Base-by-base conservation (phyloP, 2,797 vertebrate species). In the Malacoctenus gilli region DNA sequence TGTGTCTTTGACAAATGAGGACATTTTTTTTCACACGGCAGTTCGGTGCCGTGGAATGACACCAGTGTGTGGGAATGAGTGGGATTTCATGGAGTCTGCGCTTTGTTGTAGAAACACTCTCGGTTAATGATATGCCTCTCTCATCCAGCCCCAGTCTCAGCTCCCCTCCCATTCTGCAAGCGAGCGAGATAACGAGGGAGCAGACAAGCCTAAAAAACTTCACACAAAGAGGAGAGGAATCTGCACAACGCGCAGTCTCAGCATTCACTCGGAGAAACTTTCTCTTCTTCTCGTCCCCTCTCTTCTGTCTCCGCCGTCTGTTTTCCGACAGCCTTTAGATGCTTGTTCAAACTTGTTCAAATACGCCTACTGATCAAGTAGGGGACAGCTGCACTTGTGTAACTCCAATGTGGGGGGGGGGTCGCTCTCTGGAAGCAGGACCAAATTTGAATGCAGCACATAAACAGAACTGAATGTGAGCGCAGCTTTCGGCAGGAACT, bases 91-190 rank as follows among this genome's bases (percentile, higher is more conserved):
- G 63, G 80, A 79, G 82, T 76, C 72, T 72, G 64, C 16, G 55
- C 76, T 85, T 86, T 89, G 84, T 81, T 85, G 80, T 73, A 72
- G 82, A 83, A 84, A 81, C 81, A 78, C 80, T 82, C 80, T 77
- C 34, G 61, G 80, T 83, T 85, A 86, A 85, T 85, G 83, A 87
- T 78, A 84, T 77, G 66, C 73, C 71, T 82, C 83, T 85, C 73
- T 85, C 76, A 85, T 82, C 72, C 72, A 62, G 59, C 39, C 60
- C 6, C 46, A 48, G 64, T 66, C 70, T 48, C 58, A 0, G 49
- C 59, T 71, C 67, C 55, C 62, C 61, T 72, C 70, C 77, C 61
- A 42, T 59, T 48, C 67, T 68, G 60, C 19, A 25, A 71, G 79
- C 35, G 32, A 54, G 60, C 52, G 77, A 73, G 84, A 86, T 87